Conservation (phyloP, 2,888 invertebrate genomes). For the Biston betularia region DNA sequence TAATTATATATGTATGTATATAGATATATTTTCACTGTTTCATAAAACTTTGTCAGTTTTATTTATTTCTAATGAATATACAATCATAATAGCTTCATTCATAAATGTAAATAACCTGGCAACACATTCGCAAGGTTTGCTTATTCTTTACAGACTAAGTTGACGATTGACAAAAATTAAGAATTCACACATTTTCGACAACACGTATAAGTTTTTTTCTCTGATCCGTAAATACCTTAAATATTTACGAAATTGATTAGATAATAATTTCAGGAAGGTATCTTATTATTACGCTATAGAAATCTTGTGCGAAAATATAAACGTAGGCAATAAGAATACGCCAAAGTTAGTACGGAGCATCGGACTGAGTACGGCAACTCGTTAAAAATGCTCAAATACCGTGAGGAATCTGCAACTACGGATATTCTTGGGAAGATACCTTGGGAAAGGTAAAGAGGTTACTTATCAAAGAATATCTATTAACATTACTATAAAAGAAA, state of each 20-base stretch:
- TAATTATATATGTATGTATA: no score
- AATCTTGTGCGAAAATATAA: conserved; percentile 8
- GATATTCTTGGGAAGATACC: conserved; percentile 71
- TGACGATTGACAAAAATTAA: no score
- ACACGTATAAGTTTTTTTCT: no score
- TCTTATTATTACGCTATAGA: background rate
- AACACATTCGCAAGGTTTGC: no score
- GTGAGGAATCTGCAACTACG: conserved; percentile 81
- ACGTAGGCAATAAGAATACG: conserved; percentile 19
- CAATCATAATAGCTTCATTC: no score
- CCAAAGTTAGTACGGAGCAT: conserved; percentile 55
- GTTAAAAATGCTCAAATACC: conserved; percentile 86
- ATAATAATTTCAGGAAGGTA: background rate
- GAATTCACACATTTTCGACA: no score
- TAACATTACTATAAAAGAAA: background rate
- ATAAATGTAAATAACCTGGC: no score
- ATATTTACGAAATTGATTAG: background rate
- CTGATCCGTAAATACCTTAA: no score
- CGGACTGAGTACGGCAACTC: conserved; percentile 80
- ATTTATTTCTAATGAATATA: no score
- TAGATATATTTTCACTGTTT: no score
- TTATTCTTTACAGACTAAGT: no score
- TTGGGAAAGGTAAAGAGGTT: conserved; percentile 54
- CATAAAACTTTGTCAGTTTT: no score
- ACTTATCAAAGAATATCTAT: background rate